These are phyloP conservation scores for Brachyrhaphis roseni DNA, from an alignment of 2,797 vertebrate genomes.

Conservation along the genomic window DNA sequence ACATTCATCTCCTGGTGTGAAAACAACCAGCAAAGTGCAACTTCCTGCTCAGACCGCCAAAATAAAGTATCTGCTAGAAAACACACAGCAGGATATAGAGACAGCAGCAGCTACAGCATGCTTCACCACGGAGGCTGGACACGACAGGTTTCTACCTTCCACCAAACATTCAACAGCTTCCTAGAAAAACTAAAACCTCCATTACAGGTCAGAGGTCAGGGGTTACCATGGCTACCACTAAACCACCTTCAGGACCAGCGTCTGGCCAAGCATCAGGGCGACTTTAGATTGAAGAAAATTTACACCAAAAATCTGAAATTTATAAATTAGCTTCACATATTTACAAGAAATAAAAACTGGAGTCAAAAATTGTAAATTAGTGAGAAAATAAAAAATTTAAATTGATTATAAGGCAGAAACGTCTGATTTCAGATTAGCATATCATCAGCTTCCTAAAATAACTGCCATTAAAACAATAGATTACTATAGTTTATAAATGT, in stretches of 20 bases:
- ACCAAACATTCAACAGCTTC: background rate
- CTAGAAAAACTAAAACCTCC: background rate
- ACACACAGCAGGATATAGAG: constrained; percentile 60
- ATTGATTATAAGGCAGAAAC: too few relatives aligned
- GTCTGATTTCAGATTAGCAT: too few relatives aligned
- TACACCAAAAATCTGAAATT: too few relatives aligned
- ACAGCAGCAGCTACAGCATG: constrained; percentile 65
- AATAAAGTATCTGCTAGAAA: constrained; percentile 66
- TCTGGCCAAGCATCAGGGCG: background rate
- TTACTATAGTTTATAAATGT: too few relatives aligned
- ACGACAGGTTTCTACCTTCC: background rate
- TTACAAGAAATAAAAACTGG: too few relatives aligned
- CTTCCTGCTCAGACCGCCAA: constrained; percentile 42
- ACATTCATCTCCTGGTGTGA: background rate
- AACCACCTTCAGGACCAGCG: background rate
- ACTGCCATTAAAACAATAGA: too few relatives aligned
- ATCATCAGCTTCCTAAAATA: too few relatives aligned
- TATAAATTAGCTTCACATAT: too few relatives aligned
- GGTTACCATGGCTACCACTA: background rate
- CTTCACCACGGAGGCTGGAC: constrained; percentile 57
- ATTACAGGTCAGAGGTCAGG: background rate
- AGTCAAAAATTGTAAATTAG: too few relatives aligned
- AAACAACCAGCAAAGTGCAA: constrained; percentile 51
- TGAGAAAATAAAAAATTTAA: too few relatives aligned
- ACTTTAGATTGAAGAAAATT: background rate